Base-by-base conservation (phyloP, 2,113 vertebrate genomes). In the Clarias batrachus region DNA sequence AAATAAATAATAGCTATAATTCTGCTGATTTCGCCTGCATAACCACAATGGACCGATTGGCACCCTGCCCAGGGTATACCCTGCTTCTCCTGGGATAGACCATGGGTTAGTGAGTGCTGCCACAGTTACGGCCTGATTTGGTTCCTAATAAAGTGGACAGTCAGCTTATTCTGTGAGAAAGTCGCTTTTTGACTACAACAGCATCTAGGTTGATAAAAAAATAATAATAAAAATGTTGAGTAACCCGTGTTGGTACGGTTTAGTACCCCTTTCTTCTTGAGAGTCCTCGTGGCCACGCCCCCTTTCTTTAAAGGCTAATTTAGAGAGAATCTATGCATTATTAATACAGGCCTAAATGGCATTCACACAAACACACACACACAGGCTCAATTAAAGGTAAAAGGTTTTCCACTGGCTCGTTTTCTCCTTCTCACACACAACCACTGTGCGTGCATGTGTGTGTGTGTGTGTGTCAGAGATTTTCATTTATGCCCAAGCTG, bases 401-500 rank as follows among this genome's bases (percentile, higher is more conserved):
- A 71, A 52, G 78, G 48, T 77, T 77, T 77, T 77, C 48, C 25
- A 4, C 73, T 25, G 8, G 73, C 41, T 52, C 12, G 11, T 74
- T 74, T 52, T 76, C 37, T 74, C 37, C 12, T 4, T 76, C 73
- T 76, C 41, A 3, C 27, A 9, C 33, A 71, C 68, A 71, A 30
- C 23, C 71, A 70, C 68, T 17, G 4, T 30, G 25, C 4, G 63
- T 66, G 63, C 14, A 3, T 66, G 65, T 66, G 12, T 27, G n/a
- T 66, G n/a, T 14, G n/a, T n/a, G 12, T 66, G 4, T 63, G 12
- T 25, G 12, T 48, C 30, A 85, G 66, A 66, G 83, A 81, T 79
- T 81, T 84, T 84, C 37, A 63, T 85, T 84, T 59, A n/a, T 23
- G 54, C 59, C 60, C 23, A 16, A 23, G 74, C 66, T 71, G 65